Percentiles rank a stretch among this genome's conserved stretches.
Conservation (phyloP, 2,888 invertebrate genomes). For the Antheraea yamamai region DNA sequence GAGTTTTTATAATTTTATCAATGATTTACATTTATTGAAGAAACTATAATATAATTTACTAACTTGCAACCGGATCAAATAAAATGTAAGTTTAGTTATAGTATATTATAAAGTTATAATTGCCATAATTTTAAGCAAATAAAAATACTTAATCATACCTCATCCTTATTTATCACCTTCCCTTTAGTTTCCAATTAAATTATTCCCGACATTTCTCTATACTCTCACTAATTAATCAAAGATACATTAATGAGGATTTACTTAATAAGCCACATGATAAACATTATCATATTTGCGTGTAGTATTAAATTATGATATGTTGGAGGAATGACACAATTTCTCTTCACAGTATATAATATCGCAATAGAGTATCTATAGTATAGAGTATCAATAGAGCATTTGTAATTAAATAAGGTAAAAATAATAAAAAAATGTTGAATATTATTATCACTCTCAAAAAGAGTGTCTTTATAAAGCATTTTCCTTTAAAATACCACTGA, state of each 20-base stretch:
- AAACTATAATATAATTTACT: neutral
- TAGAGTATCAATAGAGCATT: too few species aligned
- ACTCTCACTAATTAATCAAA: conserved; percentile 45
- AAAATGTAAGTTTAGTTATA: neutral
- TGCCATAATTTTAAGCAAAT: neutral
- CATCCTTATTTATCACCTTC: neutral
- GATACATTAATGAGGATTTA: conserved; percentile 29
- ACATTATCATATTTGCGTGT: conserved; percentile 9
- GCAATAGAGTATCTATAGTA: too few species aligned
- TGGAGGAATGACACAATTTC: neutral
- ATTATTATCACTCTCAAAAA: neutral
- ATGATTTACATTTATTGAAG: neutral
- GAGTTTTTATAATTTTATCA: too few species aligned
- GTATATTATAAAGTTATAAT: neutral
- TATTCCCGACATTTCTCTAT: conserved; percentile 35
- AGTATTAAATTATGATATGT: neutral
- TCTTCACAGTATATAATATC: neutral
- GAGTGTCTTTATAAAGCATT: neutral
- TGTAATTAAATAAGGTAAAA: too few species aligned
- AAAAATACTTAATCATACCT: neutral
- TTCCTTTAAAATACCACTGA: conserved; percentile 19
- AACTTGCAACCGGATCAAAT: neutral
- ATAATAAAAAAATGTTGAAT: too few species aligned
- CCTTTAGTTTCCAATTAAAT: neutral
- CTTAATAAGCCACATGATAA: conserved; percentile 6